phyloP scores from a whole-genome alignment of 2,888 invertebrate species.

The Quadroppia sp. region DNA sequence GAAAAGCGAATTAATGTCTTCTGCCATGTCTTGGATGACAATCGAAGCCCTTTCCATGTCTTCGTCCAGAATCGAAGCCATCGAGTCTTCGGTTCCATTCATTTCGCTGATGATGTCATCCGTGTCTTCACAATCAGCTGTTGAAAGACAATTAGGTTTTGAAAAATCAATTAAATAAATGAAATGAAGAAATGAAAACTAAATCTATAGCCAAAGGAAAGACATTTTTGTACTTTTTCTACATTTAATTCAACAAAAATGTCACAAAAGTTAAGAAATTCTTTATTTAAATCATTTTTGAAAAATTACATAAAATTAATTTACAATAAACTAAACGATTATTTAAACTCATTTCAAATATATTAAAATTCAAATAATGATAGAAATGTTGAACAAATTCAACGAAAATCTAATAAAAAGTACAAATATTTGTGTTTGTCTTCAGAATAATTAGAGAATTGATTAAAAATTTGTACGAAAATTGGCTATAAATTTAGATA shows the following conservation, averaged over 20 bases:
- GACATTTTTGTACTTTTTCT: background rate
- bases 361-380: too few species aligned
- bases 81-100: constrained; percentile 23
- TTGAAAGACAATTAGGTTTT: background rate
- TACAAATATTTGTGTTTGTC: background rate
- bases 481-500: constrained; percentile 27
- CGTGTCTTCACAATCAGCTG: background rate
- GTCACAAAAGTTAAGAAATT: background rate
- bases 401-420: too few species aligned
- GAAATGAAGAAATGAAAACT: background rate
- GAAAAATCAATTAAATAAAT: background rate
- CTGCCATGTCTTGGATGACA: constrained; percentile 27
- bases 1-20: constrained; percentile 10
- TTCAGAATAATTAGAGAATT: background rate
- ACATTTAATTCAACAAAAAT: background rate
- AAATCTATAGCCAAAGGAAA: background rate
- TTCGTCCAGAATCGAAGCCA: background rate
- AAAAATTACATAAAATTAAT: constrained; percentile 1
- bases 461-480: constrained; percentile 21
- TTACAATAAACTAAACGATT: constrained; percentile 7
- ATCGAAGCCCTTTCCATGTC: constrained; percentile 33
- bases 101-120: background rate
- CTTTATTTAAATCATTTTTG: background rate
- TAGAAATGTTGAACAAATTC: too few species aligned
- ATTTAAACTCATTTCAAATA: background rate